Base-by-base conservation (phyloP, 2,113 vertebrate genomes). In the Reinhardtius hippoglossoides region DNA sequence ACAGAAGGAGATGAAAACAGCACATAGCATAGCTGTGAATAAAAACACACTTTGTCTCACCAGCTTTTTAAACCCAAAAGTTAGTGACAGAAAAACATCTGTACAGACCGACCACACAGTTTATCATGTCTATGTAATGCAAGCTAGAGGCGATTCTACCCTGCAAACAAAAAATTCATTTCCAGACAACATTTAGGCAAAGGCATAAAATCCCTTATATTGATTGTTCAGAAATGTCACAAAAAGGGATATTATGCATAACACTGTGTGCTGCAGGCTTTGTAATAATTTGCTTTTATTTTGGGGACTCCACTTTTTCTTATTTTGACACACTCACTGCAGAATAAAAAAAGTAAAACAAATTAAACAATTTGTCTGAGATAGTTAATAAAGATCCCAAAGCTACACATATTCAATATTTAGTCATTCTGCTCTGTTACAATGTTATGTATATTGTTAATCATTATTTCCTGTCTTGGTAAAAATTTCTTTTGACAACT, bases 221-320 rank as follows among this genome's bases (percentile, higher is more conserved):
- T 37, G 70, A 78, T 74, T 70, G 69, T 74, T 70, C 0, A 16
- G 24, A 78, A 67, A 79, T 80, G 72, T 73, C 76, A 77, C 44
- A 71, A 74, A 62, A 74, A 81, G 7, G 12, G 55, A 70, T 76
- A 74, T 70, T 62, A 74, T 64, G 60, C 61, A 56, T 42, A 74
- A 71, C 64, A 62, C 26, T 74, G 13, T 46, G 62, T 37, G 70
- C 83, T 78, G 54, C 55, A 18, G 74, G 70, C 40, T 64, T 60
- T 0, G 31, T n/a, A n/a, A 31, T 65, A 40, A 79, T 82, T 79
- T 61, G 44, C 50, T 63, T 75, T 80, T 23, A 67, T 20, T 81
- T 63, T 44, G 56, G 61, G 21, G 40, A 58, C 74, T 78, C 74
- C 70, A 74, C 66, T 74, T 67, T 81, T 81, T 44, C 10, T 71